Evolutionary conservation across 2,888 invertebrate genomes (phyloP), one percentile per base, ranked within the genome.

Genomic region (Aelia acuminata): DNA sequence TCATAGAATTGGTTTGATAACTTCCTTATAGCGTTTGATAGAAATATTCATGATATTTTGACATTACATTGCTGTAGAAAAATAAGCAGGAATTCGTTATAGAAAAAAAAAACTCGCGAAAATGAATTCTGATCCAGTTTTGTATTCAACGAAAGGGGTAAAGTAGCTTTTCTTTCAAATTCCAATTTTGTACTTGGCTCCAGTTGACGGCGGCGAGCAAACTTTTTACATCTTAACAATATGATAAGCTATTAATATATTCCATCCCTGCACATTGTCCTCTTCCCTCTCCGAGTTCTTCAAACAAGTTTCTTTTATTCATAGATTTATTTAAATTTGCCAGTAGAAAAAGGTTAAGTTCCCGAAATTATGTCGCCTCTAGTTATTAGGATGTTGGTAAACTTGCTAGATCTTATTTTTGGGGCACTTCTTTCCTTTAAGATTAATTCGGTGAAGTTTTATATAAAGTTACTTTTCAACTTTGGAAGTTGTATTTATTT

Each of bases 181-280:
- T 70, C 63, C 63, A 70, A 70, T 70, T 70, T 35, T 70, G 63
- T 70, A 70, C 63, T 70, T 70, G 63, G 63, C 18, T 70, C 18
- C 35, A 70, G 63, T 70, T 70, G 18, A 31, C 35, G 5, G 63
- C 31, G 5, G 57, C 13, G 26, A 35, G 35, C 2, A 31, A 70
- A 70, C 63, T 70, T 70, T 70, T 70, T 70, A 70, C 63, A 70
- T 70, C 35, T 31, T 70, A 70, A 70, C 63, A 70, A 70, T 70
- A 70, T 70, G 63, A 70, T 70, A 70, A 70, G 5, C 31, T 70
- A 70, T 70, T 70, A 70, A 70, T 70, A 20, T 70, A 70, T 70
- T 70, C 63, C 63, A 70, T 31, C 63, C 63, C 31, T 31, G 31
- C 63, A 70, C 35, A 70, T 70, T 70, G 63, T 70, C 63, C 63